These are phyloP conservation scores for Agapornis canus DNA, from an alignment of 2,797 vertebrate species.

Conservation along the genomic window DNA sequence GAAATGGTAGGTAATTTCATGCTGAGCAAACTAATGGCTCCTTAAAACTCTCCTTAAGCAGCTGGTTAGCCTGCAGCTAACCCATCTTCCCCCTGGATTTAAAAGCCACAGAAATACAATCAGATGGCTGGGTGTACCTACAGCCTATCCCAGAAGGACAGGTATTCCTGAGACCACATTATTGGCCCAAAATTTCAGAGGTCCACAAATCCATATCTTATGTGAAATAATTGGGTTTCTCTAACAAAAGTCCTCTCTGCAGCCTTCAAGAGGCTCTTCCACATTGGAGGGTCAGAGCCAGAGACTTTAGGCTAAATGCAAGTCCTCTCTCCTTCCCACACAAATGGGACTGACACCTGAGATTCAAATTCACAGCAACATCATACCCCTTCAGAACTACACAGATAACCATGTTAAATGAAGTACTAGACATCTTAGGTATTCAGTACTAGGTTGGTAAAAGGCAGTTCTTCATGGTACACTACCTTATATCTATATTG, in stretches of 20 bases:
- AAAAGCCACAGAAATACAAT: neutral
- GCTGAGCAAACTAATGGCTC: neutral
- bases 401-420: neutral
- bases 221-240: neutral
- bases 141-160: neutral
- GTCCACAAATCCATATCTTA: neutral
- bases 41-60: neutral
- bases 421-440: neutral
- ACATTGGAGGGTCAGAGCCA: neutral
- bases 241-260: neutral
- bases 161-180: neutral
- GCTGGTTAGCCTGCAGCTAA: neutral
- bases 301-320: neutral
- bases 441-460: neutral
- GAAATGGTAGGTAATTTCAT: neutral
- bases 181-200: neutral
- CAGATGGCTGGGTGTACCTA: rapidly evolving
- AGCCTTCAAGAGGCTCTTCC: neutral
- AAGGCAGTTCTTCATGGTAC: neutral
- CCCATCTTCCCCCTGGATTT: neutral
- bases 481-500: neutral
- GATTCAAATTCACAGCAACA: neutral
- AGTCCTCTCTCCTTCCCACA: neutral
- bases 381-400: neutral
- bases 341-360: neutral